phyloP scores from a whole-genome alignment of 2,888 invertebrate genomes.

The Drosophila leonis region DNA sequence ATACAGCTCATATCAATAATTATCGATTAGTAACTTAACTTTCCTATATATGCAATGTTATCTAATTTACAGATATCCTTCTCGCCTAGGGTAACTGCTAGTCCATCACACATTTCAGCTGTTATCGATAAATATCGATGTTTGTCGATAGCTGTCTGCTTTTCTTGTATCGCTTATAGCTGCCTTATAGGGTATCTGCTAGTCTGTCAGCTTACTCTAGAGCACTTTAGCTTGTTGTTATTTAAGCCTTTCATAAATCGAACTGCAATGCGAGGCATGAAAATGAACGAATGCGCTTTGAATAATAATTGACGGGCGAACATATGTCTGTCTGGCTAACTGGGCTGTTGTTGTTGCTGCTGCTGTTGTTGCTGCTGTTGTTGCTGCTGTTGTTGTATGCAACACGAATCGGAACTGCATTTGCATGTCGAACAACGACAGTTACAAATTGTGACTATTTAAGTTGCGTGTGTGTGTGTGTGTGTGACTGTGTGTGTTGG shows the following conservation, averaged over 20 bases:
- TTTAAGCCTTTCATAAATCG: slow-evolving; percentile 39
- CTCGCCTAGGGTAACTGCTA: not conserved
- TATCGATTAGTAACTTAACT: too few species aligned
- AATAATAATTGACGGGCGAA: slow-evolving; percentile 66
- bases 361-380: slow-evolving; percentile 6
- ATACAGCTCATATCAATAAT: too few species aligned
- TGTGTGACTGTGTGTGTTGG: slow-evolving; percentile 7
- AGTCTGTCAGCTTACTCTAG: not conserved
- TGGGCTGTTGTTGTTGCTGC: slow-evolving; percentile 6
- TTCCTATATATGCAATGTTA: too few species aligned
- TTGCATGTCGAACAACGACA: slow-evolving; percentile 44
- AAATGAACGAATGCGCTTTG: slow-evolving; percentile 68
- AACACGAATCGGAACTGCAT: slow-evolving; percentile 56
- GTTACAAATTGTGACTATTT: slow-evolving; percentile 61
- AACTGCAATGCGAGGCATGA: slow-evolving; percentile 43
- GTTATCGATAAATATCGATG: not conserved
- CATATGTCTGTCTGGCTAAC: slow-evolving; percentile 41
- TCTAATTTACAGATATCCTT: too few species aligned
- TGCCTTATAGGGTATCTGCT: not conserved
- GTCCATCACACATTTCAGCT: not conserved
- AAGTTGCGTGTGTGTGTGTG: slow-evolving; percentile 32
- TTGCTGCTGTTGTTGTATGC: slow-evolving; percentile 14
- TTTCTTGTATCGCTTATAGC: not conserved
- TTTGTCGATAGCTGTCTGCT: too few species aligned
- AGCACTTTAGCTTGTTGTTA: not conserved